phyloP scores from a whole-genome alignment of 2,888 invertebrate genomes.

The Apodemia hepburni region DNA sequence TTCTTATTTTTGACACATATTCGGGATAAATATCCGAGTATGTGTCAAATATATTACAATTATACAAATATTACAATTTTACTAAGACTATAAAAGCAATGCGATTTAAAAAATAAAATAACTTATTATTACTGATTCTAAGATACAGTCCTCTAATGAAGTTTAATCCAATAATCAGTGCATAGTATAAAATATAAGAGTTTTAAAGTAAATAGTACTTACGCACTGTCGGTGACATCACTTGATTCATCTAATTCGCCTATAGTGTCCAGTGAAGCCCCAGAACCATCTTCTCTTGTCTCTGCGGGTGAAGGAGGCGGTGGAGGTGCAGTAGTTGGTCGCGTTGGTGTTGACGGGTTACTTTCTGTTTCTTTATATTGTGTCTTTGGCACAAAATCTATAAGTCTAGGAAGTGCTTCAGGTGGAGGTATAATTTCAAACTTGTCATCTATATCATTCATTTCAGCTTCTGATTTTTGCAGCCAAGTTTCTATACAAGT shows the following conservation, averaged over 20 bases:
- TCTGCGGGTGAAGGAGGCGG: slow-evolving; percentile 62
- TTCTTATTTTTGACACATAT: too few species aligned
- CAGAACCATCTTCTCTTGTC: slow-evolving; percentile 76
- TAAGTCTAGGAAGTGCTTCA: slow-evolving; percentile 82
- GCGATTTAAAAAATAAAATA: too few species aligned
- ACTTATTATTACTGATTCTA: too few species aligned
- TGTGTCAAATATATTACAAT: too few species aligned
- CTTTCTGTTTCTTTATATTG: slow-evolving; percentile 60
- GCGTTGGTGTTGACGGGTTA: slow-evolving; percentile 44
- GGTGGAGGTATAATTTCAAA: slow-evolving; percentile 58
- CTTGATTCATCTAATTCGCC: slow-evolving; percentile 84
- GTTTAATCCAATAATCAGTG: too few species aligned
- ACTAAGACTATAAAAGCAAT: too few species aligned
- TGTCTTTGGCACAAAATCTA: slow-evolving; percentile 86
- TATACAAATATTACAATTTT: too few species aligned
- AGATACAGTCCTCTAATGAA: too few species aligned
- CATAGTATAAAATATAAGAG: too few species aligned
- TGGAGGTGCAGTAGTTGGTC: slow-evolving; percentile 63
- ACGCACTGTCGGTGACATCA: slow-evolving; percentile 65
- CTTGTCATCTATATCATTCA: slow-evolving; percentile 66
- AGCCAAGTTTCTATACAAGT: slow-evolving; percentile 74
- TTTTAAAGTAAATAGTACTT: slow-evolving; percentile 40
- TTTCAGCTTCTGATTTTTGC: slow-evolving; percentile 71
- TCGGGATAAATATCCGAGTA: too few species aligned
- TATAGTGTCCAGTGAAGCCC: slow-evolving; percentile 84